Evolutionary conservation across 1,140 invertebrate species (phyloP), one percentile per base, ranked within the genome.

Genomic region (Anastatus disparis): DNA sequence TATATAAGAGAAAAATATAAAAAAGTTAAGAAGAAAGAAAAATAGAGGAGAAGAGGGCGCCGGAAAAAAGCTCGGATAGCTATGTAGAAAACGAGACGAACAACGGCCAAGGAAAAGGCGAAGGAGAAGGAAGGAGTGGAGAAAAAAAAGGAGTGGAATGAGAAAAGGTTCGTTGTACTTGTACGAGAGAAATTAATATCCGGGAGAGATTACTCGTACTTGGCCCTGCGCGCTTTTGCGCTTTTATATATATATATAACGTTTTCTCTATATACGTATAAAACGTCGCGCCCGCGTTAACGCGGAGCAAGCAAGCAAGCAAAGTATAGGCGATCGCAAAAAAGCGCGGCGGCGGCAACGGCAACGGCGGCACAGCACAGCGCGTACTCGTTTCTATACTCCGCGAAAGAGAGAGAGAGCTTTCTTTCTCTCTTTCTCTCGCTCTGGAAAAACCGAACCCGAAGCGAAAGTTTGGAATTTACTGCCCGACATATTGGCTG

Each of bases 401-500:
- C n/a, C n/a, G n/a, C n/a, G n/a, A n/a, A n/a, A n/a, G n/a, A n/a
- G n/a, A n/a, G n/a, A n/a, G n/a, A n/a, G n/a, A n/a, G n/a, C n/a
- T n/a, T n/a, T n/a, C n/a, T n/a, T n/a, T n/a, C n/a, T n/a, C n/a
- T n/a, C n/a, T n/a, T n/a, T n/a, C n/a, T n/a, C n/a, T 46, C 50
- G 68, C 31, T 46, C 38, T 50, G 44, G 58, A 58, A 72, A 35
- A 73, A 69, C 67, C 65, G 69, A 74, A 77, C 56, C 70, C n/a
- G n/a, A 48, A 70, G 71, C 67, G 72, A 79, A 83, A 83, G 71
- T 80, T 83, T 74, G 74, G 68, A 79, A 83, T 82, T 83, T 83
- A 82, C 79, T 79, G 76, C 76, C 73, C 77, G 78, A 81, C 81
- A 83, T 82, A 83, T 82, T 83, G 81, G 81, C 81, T 81, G 74